Evolutionary conservation across 2,797 vertebrate species (phyloP), one percentile per base, ranked within the genome.

Genomic region (Danio albolineatus): DNA sequence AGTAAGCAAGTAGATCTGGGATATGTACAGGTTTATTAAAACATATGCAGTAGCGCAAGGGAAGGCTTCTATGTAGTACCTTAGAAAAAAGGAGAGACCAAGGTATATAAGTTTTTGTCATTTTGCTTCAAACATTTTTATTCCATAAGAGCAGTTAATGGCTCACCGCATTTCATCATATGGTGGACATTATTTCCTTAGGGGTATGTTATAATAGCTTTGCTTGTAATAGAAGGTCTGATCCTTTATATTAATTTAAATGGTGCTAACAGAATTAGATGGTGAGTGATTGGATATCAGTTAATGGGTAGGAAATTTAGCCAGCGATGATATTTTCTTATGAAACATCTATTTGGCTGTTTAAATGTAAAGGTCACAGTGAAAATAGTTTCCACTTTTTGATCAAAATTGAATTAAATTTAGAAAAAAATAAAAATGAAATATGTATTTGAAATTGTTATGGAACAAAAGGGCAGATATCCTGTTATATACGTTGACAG

Each of bases 1-100:
- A 95, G 98, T 98, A 94, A 87, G 81, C 41, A 60, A 66, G 10
- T 65, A 62, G n/a, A 13, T 17, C 13, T 65, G 51, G 38, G 38
- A 56, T 73, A 21, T 56, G 44, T 46, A 4, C n/a, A 10, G 16
- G 76, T 14, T 54, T 76, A 62, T 16, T 16, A 7, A 51, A 53
- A n/a, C 5, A 69, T 5, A n/a, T 7, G 65, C 5, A 67, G n/a
- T 36, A n/a, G 13, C 8, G 8, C 46, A 49, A 48, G 49, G 2
- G 8, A 67, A 67, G 28, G 28, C 28, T 1, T 28, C 28, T 1
- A 3, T 28, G 1, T 28, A 28, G 28, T 1, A 28, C 28, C 28
- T 28, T 28, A 28, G 28, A 28, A 28, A 28, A n/a, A 28, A 28
- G 28, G 28, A 28, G 28, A 28, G 28, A 28, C 28, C 28, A 36